Base-by-base conservation (phyloP, 1,140 invertebrate species). In the Batillaria attramentaria region DNA sequence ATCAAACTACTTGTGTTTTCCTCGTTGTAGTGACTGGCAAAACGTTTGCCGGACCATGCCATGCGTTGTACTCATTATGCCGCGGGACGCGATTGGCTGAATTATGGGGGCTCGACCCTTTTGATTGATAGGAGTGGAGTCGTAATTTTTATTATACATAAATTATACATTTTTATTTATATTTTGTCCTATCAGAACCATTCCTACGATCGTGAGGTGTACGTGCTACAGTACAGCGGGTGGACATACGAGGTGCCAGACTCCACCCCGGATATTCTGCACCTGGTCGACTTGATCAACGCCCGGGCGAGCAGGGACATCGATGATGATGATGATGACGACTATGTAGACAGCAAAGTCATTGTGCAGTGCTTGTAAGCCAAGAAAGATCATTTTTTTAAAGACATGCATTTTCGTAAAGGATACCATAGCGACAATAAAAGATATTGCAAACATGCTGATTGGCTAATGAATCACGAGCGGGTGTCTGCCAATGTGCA, bases 291-390 rank as follows among this genome's bases (percentile, higher is more conserved):
- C n/a, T n/a, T 70, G 5, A 6, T 70, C n/a, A n/a, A n/a, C n/a
- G n/a, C n/a, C n/a, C n/a, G n/a, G 41, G 33, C 68, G 8, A 6
- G 31, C 2, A 16, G 18, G 5, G 68, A 46, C 3, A n/a, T 42
- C n/a, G 20, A 20, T 2, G 68, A 70, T 28, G 24, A 18, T 13
- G 8, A 6, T 3, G n/a, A 35, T n/a, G 4, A 2, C 4, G 3
- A 33, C n/a, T 28, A 5, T 6, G 8, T 3, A 35, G 62, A 35
- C 20, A 3, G n/a, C 5, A 39, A 39, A 2, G 24, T 70, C 2
- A 42, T 70, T 39, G n/a, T 70, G 68, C 68, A 70, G 68, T 70
- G 68, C 68, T 43, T 24, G 68, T 70, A 4, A 46, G 20, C 39
- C 3, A 46, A 10, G 33, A 13, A 13, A 13, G 10, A 24, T 50